phyloP scores from a whole-genome alignment of 2,113 vertebrate species.

The Micronycteris hirsuta region DNA sequence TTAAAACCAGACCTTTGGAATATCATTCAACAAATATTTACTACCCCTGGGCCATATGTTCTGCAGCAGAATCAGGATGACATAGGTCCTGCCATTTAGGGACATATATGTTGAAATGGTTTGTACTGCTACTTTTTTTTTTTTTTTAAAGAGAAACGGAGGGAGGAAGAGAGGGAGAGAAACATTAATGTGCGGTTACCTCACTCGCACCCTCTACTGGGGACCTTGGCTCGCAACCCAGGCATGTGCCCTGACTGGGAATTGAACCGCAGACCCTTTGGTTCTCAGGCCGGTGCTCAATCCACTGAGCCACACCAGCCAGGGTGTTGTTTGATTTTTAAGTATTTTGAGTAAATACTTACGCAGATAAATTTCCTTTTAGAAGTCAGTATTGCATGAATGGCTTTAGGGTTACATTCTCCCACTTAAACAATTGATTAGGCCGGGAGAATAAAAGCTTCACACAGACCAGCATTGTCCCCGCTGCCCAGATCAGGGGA shows the following conservation, averaged over 20 bases:
- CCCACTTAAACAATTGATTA: background rate
- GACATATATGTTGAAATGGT: background rate
- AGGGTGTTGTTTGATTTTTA: background rate
- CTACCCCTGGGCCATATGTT: background rate
- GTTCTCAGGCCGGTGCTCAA: too few relatives aligned
- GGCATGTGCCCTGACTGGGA: too few relatives aligned
- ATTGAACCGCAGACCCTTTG: too few relatives aligned
- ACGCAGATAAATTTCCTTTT: background rate
- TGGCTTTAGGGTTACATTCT: background rate
- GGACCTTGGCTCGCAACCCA: too few relatives aligned
- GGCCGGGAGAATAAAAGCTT: background rate
- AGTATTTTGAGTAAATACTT: constrained; percentile 23
- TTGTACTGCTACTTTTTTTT: background rate
- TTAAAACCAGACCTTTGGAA: background rate
- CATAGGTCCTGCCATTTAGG: background rate
- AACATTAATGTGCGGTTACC: too few relatives aligned
- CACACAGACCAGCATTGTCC: background rate
- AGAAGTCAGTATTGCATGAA: background rate
- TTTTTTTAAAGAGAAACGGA: background rate
- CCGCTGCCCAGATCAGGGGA: background rate
- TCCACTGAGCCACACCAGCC: too few relatives aligned
- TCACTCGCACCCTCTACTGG: too few relatives aligned
- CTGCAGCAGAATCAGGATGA: background rate
- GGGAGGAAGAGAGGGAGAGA: too few relatives aligned
- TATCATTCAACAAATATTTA: background rate